These are phyloP conservation scores for Morpho achilles DNA, from an alignment of 2,888 invertebrate species.

Conservation along the genomic window DNA sequence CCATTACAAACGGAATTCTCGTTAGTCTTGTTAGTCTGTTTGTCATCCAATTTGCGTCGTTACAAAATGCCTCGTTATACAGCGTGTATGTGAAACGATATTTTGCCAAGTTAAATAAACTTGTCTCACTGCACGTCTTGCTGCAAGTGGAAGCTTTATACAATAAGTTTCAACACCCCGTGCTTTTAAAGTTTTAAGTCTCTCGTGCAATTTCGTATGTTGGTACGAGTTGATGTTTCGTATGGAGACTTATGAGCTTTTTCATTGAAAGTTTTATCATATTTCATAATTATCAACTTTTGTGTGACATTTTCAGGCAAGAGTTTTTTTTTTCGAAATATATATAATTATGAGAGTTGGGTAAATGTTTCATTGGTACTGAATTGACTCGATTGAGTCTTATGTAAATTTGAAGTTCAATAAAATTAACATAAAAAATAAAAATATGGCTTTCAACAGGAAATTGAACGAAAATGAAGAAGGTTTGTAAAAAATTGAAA, in stretches of 20 bases:
- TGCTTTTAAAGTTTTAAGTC: conserved; percentile 16
- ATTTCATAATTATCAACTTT: not conserved
- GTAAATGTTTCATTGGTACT: too few relatives aligned
- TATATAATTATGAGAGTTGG: too few relatives aligned
- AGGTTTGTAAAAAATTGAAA: too few relatives aligned
- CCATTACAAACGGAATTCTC: not conserved
- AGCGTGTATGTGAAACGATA: conserved; percentile 13
- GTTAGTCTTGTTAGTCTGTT: conserved; percentile 6
- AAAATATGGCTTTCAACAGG: too few relatives aligned
- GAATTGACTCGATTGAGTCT: too few relatives aligned
- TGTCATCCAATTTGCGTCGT: conserved; percentile 7
- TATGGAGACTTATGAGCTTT: conserved; percentile 4
- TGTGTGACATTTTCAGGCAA: too few relatives aligned
- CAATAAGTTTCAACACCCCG: conserved; percentile 23
- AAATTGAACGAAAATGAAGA: too few relatives aligned
- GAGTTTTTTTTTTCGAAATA: too few relatives aligned
- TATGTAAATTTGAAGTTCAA: too few relatives aligned
- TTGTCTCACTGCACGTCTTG: conserved; percentile 15
- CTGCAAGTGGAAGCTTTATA: conserved; percentile 21
- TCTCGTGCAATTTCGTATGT: conserved; percentile 13
- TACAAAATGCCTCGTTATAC: conserved; percentile 7
- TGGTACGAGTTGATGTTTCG: conserved; percentile 5
- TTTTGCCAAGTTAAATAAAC: conserved; percentile 26
- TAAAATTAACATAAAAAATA: too few relatives aligned
- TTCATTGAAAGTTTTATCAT: conserved; percentile 12